Percentiles rank a stretch among this genome's conserved stretches.
These are phyloP conservation scores for Oriolus oriolus DNA, from an alignment of 2,113 vertebrate species.

Conservation along the genomic window DNA sequence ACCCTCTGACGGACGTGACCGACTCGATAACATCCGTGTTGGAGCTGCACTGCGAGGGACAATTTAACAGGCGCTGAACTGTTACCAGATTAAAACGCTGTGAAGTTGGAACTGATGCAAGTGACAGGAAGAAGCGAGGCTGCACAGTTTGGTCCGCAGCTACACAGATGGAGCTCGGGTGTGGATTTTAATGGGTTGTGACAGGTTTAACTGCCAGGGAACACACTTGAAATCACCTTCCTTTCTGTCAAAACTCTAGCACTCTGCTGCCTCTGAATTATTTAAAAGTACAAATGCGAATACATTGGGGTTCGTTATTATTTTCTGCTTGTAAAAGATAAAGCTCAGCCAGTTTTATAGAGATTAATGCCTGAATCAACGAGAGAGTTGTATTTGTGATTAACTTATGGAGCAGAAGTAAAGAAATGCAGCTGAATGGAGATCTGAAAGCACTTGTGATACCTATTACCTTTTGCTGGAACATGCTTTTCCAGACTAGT, in stretches of 20 bases:
- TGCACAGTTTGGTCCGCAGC: neutral
- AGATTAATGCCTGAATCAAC: neutral
- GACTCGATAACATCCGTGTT: accelerated
- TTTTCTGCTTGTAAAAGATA: neutral
- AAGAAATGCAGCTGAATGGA: neutral
- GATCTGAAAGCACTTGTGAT: neutral
- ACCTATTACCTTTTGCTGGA: neutral
- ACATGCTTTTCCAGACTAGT: neutral
- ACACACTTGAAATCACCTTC: neutral
- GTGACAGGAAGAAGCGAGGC: neutral
- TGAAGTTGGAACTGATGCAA: neutral
- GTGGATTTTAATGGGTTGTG: neutral
- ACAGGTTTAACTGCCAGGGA: neutral
- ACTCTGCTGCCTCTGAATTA: neutral
- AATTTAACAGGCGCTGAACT: accelerated
- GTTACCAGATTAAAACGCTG: accelerated
- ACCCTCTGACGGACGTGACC: neutral
- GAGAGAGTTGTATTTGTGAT: neutral
- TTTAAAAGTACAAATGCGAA: neutral
- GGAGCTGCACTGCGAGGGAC: neutral
- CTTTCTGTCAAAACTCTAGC: neutral
- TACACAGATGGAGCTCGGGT: neutral
- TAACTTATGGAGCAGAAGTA: neutral
- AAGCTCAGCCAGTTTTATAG: neutral
- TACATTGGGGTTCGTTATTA: neutral